Percentiles rank a stretch among this genome's conserved stretches.
Conservation (phyloP, 64 coral and sea anemone species). For the Dendronephthya gigantea region DNA sequence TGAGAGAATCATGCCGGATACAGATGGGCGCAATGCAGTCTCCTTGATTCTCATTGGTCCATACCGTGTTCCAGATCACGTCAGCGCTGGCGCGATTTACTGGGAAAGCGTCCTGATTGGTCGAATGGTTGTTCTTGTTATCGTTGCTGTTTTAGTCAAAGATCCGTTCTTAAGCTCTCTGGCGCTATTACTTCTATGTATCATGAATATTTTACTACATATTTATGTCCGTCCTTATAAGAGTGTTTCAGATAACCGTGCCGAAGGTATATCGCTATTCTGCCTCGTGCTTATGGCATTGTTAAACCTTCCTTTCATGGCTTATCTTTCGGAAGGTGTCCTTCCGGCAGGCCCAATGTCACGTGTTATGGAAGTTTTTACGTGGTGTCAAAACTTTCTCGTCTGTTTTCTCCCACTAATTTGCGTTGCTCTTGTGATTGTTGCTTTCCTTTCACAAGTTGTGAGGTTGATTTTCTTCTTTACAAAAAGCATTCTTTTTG, state of each 20-base stretch:
- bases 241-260: slow-evolving; percentile 30
- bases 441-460: not conserved
- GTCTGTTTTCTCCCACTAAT: slow-evolving; percentile 25
- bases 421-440: slow-evolving; percentile 26
- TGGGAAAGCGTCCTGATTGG: not conserved
- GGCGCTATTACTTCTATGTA: not conserved
- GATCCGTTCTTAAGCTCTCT: not conserved
- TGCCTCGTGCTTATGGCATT: slow-evolving; percentile 39
- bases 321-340: slow-evolving; percentile 27
- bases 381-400: slow-evolving; percentile 16
- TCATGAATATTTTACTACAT: not conserved
- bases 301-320: slow-evolving; percentile 32
- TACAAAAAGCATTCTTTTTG: not conserved
- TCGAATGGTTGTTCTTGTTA: not conserved
- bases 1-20: not conserved
- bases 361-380: not conserved
- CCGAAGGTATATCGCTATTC: slow-evolving; percentile 51
- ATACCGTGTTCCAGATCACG: not conserved
- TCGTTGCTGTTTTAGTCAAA: not conserved
- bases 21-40: not conserved
- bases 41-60: not conserved
- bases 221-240: slow-evolving; percentile 42
- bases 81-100: not conserved
- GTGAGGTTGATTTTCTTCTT: not conserved
- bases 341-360: slow-evolving; percentile 19